phyloP scores from a whole-genome alignment of 2,797 vertebrate genomes.

The Siniperca undulata region DNA sequence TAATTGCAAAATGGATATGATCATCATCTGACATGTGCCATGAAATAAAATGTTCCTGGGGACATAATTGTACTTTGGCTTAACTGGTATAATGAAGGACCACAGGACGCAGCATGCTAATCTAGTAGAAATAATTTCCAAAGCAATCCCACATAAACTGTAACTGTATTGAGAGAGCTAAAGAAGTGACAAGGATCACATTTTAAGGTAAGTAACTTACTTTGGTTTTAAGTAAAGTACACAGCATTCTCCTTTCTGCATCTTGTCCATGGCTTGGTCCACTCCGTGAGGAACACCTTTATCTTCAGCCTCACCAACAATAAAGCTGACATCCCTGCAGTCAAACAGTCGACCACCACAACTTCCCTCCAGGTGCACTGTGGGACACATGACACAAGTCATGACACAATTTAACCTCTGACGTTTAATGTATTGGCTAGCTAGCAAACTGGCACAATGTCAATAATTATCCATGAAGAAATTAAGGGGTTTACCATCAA shows the following conservation, averaged over 20 bases:
- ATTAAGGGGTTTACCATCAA: slow-evolving; percentile 86
- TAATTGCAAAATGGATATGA: neutral
- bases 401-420: neutral
- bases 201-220: slow-evolving; percentile 78
- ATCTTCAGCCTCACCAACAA: slow-evolving; percentile 93
- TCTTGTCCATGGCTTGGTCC: slow-evolving; percentile 96
- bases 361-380: slow-evolving; percentile 93
- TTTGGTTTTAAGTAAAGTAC: slow-evolving; percentile 90
- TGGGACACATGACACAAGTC: slow-evolving; percentile 35
- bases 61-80: neutral
- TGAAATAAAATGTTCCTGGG: neutral
- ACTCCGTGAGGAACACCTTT: slow-evolving; percentile 93
- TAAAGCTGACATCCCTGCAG: slow-evolving; percentile 91
- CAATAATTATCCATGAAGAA: neutral
- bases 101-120: neutral
- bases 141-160: neutral
- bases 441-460: neutral
- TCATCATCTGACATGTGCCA: neutral
- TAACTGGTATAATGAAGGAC: slow-evolving; percentile 1
- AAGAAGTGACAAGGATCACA: neutral
- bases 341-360: slow-evolving; percentile 89
- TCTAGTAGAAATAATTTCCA: slow-evolving; percentile 1
- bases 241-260: slow-evolving; percentile 95
- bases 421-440: neutral
- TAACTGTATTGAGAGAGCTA: neutral